Percentiles rank a stretch among this genome's conserved stretches.
Conservation (phyloP, 2,797 vertebrate genomes). For the Crenichthys baileyi region DNA sequence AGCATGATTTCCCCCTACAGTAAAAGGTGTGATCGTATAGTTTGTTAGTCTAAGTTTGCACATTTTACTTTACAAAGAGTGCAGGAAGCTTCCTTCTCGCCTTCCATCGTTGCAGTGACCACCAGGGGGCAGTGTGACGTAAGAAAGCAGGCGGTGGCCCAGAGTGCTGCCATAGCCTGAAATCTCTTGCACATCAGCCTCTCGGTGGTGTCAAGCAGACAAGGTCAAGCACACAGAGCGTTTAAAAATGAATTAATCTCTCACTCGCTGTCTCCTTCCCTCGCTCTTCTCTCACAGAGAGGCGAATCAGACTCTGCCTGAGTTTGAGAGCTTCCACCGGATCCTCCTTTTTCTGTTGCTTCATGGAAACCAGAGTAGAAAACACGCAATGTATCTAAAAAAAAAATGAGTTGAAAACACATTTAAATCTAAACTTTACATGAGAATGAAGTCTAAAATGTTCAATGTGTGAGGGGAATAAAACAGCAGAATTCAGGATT, state of each 20-base stretch:
- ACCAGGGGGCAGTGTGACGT: conserved; percentile 80
- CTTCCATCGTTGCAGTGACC: conserved; percentile 31
- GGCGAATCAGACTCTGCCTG: conserved; percentile 13
- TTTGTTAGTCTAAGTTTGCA: background rate
- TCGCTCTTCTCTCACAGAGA: conserved; percentile 30
- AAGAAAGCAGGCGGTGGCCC: conserved; percentile 50
- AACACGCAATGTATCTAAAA: background rate
- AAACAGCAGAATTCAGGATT: background rate
- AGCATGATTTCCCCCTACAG: background rate
- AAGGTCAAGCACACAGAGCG: conserved; percentile 77
- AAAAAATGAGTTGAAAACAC: background rate
- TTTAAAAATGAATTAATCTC: conserved; percentile 78
- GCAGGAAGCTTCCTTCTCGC: conserved; percentile 19
- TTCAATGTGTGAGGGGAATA: background rate
- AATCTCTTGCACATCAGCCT: conserved; percentile 63
- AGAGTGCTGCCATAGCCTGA: conserved; percentile 36
- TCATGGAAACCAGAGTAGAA: conserved; percentile 47
- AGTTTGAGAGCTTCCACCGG: conserved; percentile 53
- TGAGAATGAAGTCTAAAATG: conserved; percentile 3
- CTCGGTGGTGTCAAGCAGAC: conserved; percentile 73
- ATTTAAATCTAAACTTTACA: conserved; percentile 28
- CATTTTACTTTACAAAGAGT: conserved; percentile 3
- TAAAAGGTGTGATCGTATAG: background rate
- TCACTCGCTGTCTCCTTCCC: conserved; percentile 39
- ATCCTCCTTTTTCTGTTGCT: conserved; percentile 57